Evolutionary conservation across 2,888 invertebrate species (phyloP), one percentile per base, ranked within the genome.

Genomic region (Hirtodrosophila histrioides): DNA sequence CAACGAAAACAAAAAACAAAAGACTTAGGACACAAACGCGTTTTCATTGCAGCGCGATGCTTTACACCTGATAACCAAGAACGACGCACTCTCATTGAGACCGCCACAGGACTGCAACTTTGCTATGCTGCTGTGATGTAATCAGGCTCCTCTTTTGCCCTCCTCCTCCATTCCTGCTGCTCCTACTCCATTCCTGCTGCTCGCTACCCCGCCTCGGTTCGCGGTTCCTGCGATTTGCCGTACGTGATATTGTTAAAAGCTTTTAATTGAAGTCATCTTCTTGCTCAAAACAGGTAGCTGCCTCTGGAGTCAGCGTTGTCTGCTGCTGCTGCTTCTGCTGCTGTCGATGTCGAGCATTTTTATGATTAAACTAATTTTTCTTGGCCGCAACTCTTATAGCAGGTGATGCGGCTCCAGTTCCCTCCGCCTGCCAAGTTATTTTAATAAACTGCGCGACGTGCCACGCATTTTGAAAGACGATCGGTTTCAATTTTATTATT

Each of bases 381-480:
- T 85, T 75, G 76, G 63, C 85, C 82, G 62, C 69, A 39, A 65
- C 55, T 65, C 70, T 69, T 74, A 88, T 72, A 78, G 75, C 87
- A 85, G 85, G 88, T 88, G 84, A 88, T 88, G 86, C 61, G 69
- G 69, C 74, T 66, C 41, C 75, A 70, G 60, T 60, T 56, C 55
- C 66, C 43, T 50, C 41, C 45, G 53, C 27, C 70, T 36, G 69
- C 79, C 86, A 88, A 91, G 91, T 91, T 91, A 91, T 92, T 92
- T 92, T 91, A 91, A 91, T 91, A 91, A 92, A 91, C 91, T 90
- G 89, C 89, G 81, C 88, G 75, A 91, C 91, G 91, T 91, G 91
- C 90, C 86, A 75, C 56, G 91, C 89, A 91, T 91, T 83, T 76
- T 80, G 75, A 79, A 68, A 81, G 82, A 75, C 72, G 85, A 84